Conservation (phyloP, 2,113 vertebrate species). For the Oncorhynchus kisutch region DNA sequence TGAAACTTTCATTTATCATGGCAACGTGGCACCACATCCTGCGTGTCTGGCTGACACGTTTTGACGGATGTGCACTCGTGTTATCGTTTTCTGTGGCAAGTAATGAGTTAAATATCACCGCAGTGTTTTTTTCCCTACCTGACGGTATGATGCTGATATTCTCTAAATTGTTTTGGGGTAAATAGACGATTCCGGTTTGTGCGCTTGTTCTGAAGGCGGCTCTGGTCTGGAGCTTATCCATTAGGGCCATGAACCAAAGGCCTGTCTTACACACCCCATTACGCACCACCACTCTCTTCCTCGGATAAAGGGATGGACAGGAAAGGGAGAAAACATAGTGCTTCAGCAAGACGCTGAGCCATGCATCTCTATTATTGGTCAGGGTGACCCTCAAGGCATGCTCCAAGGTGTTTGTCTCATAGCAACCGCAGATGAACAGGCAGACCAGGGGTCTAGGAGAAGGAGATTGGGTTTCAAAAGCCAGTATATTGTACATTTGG, state of each 20-base stretch:
- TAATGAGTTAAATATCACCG: too few relatives aligned
- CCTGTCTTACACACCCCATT: neutral
- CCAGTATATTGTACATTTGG: slow-evolving; percentile 8
- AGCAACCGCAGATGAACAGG: neutral
- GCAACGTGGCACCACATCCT: neutral
- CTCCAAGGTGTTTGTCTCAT: neutral
- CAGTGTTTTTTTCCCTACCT: too few relatives aligned
- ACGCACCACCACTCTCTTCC: neutral
- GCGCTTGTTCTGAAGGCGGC: neutral
- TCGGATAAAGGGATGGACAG: neutral
- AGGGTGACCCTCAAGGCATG: neutral
- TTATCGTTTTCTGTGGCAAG: too few relatives aligned
- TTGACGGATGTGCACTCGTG: neutral
- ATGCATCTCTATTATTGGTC: neutral
- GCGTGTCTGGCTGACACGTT: slow-evolving; percentile 4
- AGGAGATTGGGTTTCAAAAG: neutral
- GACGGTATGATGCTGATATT: too few relatives aligned
- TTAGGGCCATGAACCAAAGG: neutral
- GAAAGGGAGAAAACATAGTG: neutral
- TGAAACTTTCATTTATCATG: slow-evolving; percentile 12
- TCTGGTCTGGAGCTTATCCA: neutral
- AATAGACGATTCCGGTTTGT: neutral
- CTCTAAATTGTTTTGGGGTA: too few relatives aligned
- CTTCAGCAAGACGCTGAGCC: neutral
- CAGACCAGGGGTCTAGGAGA: too few relatives aligned